A percentile compares a stretch with the other conserved stretches of the same genome.
These are phyloP conservation scores for Lacerta viridis DNA, from an alignment of 2,797 vertebrate genomes.

Conservation along the genomic window DNA sequence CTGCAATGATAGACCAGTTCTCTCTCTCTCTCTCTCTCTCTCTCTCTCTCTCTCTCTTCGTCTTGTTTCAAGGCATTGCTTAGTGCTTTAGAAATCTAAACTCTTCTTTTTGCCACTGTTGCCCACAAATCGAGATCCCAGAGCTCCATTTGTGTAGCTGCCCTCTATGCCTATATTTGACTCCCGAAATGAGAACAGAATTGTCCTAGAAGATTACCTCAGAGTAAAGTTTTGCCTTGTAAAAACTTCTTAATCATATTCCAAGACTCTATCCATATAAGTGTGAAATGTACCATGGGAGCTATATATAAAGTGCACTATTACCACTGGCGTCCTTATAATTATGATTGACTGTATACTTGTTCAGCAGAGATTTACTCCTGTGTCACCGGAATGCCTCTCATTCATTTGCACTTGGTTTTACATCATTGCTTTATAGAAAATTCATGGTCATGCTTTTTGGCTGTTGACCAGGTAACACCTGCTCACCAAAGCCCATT, in stretches of 20 bases:
- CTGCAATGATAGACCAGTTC: too few relatives aligned
- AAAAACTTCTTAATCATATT: slow-evolving; percentile 16
- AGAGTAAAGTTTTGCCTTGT: slow-evolving; percentile 21
- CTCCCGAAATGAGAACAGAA: neutral
- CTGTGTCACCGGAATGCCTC: neutral
- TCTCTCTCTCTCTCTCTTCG: too few relatives aligned
- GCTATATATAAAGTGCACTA: slow-evolving; percentile 8
- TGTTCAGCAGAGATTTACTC: slow-evolving; percentile 20
- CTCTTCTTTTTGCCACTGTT: neutral
- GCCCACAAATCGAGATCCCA: neutral
- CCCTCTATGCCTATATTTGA: neutral
- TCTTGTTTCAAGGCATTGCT: neutral
- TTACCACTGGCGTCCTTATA: slow-evolving; percentile 15
- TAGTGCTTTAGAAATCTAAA: neutral
- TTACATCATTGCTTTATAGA: neutral
- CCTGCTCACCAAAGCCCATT: neutral
- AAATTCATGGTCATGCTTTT: slow-evolving; percentile 6
- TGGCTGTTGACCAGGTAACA: neutral
- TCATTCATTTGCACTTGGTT: slow-evolving; percentile 26
- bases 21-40: too few relatives aligned
- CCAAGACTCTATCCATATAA: neutral
- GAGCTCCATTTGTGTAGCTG: neutral
- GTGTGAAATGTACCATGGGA: neutral
- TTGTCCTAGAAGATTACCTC: slow-evolving; percentile 1
- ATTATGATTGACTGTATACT: slow-evolving; percentile 29